Base-by-base conservation (phyloP, 2,888 invertebrate genomes). In the Augiades crinisus region DNA sequence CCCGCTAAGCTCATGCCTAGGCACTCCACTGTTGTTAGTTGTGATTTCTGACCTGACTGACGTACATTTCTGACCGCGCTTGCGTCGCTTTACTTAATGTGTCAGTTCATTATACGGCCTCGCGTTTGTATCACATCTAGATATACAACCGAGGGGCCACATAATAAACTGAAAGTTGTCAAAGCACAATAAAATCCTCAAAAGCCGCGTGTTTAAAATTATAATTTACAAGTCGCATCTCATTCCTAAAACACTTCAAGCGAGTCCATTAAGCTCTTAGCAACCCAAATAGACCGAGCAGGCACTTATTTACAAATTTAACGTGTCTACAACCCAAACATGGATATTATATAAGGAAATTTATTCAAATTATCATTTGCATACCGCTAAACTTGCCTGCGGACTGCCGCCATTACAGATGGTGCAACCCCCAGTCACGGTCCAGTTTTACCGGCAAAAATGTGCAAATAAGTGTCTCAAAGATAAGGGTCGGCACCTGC, bases 401-500 rank as follows among this genome's bases (percentile, higher is more conserved):
- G 59, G 47, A 46, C 21, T 57, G 62, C 53, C 55, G 60, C 56
- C 62, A 57, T 61, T 65, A 71, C 72, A 72, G 67, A 70, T 72
- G 74, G 60, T 74, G 72, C 66, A 69, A 61, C 61, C 67, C 68
- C 64, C 27, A 2, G 61, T 66, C 64, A 55, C 62, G 57, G 47
- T 61, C 68, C 68, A 71, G 67, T 78, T 78, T 79, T 78, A 76
- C 63, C 67, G 63, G 67, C 63, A 71, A 81, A 82, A 68, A 82
- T 81, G n/a, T 65, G 68, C 79, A 81, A 81, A 81, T 80, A 81
- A 77, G 75, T 72, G 72, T 68, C 62, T 62, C 64, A 58, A 70
- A 75, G 79, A 84, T 79, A 79, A 79, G 84, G 84, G 86, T 84
- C 74, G 68, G 69, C 71, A 85, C 82, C 84, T 83, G 44, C 50